phyloP scores from a whole-genome alignment of 2,113 vertebrate genomes.

The Callospermophilus lateralis region DNA sequence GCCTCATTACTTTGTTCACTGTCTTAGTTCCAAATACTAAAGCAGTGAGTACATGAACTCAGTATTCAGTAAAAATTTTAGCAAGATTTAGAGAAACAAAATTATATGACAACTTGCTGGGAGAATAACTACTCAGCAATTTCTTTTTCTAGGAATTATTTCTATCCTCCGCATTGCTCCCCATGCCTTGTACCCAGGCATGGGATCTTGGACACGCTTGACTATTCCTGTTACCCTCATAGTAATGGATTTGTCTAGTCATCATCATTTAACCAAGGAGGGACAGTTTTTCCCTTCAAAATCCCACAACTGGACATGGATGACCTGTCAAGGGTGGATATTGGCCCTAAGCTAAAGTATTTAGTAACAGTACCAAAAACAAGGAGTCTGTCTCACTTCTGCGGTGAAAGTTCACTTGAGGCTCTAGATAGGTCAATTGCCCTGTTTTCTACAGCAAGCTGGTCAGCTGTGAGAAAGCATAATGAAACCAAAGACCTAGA shows the following conservation, averaged over 20 bases:
- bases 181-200: not conserved
- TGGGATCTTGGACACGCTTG: fast-evolving
- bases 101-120: not conserved
- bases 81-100: not conserved
- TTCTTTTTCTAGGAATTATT: not conserved
- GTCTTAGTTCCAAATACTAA: not conserved
- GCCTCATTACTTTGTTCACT: not conserved
- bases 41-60: not conserved
- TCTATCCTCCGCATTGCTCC: not conserved
- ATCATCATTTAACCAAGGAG: not conserved
- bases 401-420: not conserved
- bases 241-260: not conserved
- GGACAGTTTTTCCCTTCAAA: not conserved
- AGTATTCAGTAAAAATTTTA: not conserved
- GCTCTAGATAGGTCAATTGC: not conserved
- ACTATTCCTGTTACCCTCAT: not conserved
- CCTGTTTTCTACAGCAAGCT: not conserved
- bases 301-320: not conserved
- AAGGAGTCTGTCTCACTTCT: not conserved
- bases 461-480: not conserved
- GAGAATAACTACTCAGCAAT: not conserved
- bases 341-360: not conserved
- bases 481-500: not conserved
- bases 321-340: not conserved
- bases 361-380: not conserved